Conservation (phyloP, 1,140 invertebrate species). For the Bombus breviceps region DNA sequence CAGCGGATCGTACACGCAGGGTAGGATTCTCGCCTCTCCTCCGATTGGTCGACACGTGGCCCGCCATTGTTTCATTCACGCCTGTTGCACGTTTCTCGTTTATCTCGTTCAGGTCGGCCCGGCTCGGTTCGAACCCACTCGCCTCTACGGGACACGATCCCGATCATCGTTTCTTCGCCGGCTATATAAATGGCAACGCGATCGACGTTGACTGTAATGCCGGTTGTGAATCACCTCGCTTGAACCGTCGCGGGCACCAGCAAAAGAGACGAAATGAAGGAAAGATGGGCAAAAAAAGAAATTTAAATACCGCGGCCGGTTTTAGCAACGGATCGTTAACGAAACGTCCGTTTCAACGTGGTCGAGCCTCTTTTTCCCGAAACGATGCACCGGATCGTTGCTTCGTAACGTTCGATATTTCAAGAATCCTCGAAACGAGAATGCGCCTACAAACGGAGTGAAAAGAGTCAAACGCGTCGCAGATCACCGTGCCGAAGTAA, state of each 20-base stretch:
- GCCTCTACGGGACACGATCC: neutral
- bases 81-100: slow-evolving; percentile 71
- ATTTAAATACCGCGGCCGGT: slow-evolving; percentile 37
- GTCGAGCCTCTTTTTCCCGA: slow-evolving; percentile 4
- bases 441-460: slow-evolving; percentile 1
- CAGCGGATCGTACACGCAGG: slow-evolving; percentile 55
- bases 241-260: neutral
- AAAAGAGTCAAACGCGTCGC: neutral
- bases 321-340: slow-evolving; percentile 35
- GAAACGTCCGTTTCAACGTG: neutral
- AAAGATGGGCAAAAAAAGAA: neutral
- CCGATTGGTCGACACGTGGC: slow-evolving; percentile 69
- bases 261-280: neutral
- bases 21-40: slow-evolving; percentile 54
- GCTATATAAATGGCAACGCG: slow-evolving; percentile 24
- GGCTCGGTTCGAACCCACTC: neutral
- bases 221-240: slow-evolving; percentile 23
- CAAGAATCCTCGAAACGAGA: neutral
- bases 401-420: slow-evolving; percentile 5
- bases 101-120: slow-evolving; percentile 60
- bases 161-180: slow-evolving; percentile 10
- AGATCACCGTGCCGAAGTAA: neutral
- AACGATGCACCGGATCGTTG: neutral
- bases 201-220: slow-evolving; percentile 36
- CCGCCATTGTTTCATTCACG: slow-evolving; percentile 73